Evolutionary conservation across 37 sponge, comb jelly and placozoan species (phyloP).

Genomic region (Cliona cf. orientalis): DNA sequence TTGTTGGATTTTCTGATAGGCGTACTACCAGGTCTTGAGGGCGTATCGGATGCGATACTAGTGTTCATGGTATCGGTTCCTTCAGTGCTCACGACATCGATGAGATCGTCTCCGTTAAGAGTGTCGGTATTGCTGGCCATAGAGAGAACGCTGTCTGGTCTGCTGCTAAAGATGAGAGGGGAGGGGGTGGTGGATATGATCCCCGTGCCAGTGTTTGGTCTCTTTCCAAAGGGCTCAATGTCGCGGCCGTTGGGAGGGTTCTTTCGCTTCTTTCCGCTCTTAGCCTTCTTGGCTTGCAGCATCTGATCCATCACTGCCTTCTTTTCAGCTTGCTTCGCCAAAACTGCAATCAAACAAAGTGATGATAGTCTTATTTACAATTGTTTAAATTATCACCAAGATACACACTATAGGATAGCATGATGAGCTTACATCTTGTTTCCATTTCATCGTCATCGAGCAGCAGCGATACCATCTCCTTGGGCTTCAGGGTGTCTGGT

Average conservation of each 20-base stretch:
- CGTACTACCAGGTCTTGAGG: conserved; percentile 17
- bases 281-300: conserved; percentile 38
- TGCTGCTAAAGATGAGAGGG: conserved; percentile 33
- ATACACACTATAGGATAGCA: not conserved
- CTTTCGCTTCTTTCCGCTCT: conserved; percentile 44
- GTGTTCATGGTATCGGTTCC: conserved; percentile 30
- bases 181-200: conserved; percentile 41
- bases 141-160: conserved; percentile 54
- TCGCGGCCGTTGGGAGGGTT: conserved; percentile 17
- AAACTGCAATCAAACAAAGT: conserved; percentile 40
- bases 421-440: conserved; percentile 88
- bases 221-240: conserved; percentile 35
- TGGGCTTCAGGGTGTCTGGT: conserved; percentile 88
- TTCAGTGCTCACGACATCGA: conserved; percentile 29
- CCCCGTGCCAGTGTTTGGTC: conserved; percentile 4
- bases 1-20: conserved; percentile 7
- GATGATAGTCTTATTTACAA: not conserved
- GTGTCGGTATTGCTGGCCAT: conserved; percentile 12
- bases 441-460: conserved; percentile 95
- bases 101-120: conserved; percentile 43
- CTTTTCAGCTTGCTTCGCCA: conserved; percentile 77
- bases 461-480: conserved; percentile 93
- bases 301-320: conserved; percentile 22
- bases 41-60: not conserved
- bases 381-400: not conserved